These are phyloP conservation scores for Naja naja DNA, from an alignment of 2,113 vertebrate species.

Conservation along the genomic window DNA sequence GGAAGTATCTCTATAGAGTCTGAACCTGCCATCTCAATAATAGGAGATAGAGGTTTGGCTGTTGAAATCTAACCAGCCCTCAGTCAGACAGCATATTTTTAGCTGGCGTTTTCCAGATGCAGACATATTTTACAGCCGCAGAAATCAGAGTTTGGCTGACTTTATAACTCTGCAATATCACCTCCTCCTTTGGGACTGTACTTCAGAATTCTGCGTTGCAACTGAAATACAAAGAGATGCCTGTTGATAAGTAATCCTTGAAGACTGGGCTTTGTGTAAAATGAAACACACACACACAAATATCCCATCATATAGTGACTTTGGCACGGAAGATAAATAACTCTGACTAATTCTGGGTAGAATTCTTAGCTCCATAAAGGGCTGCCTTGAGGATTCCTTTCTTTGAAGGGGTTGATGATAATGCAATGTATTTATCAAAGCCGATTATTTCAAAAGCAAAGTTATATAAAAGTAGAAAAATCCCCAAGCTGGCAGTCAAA, in stretches of 20 bases:
- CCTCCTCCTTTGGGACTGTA: slow-evolving; percentile 47
- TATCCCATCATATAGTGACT: slow-evolving; percentile 43
- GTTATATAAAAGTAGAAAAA: not conserved
- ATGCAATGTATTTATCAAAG: not conserved
- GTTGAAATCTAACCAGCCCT: slow-evolving; percentile 20
- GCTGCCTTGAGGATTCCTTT: not conserved
- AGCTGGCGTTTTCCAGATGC: slow-evolving; percentile 50
- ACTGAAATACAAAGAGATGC: slow-evolving; percentile 72
- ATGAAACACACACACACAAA: slow-evolving; percentile 4
- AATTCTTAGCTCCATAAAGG: slow-evolving; percentile 28
- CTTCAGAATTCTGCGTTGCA: slow-evolving; percentile 47
- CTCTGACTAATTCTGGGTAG: slow-evolving; percentile 44
- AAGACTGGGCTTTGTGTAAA: slow-evolving; percentile 66
- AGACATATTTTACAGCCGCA: slow-evolving; percentile 29
- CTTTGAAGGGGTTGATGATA: slow-evolving; percentile 7
- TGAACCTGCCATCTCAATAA: slow-evolving; percentile 31
- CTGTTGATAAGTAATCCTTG: slow-evolving; percentile 66
- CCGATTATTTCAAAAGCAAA: not conserved
- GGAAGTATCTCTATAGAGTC: slow-evolving; percentile 12
- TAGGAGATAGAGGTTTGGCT: slow-evolving; percentile 13
- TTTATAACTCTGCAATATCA: slow-evolving; percentile 53
- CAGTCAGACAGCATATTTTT: not conserved
- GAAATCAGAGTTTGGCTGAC: slow-evolving; percentile 51
- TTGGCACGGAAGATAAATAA: slow-evolving; percentile 57
- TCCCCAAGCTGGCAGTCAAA: not conserved